These are phyloP conservation scores for Thaumatotibia leucotreta DNA, from an alignment of 1,140 invertebrate genomes.

Conservation along the genomic window DNA sequence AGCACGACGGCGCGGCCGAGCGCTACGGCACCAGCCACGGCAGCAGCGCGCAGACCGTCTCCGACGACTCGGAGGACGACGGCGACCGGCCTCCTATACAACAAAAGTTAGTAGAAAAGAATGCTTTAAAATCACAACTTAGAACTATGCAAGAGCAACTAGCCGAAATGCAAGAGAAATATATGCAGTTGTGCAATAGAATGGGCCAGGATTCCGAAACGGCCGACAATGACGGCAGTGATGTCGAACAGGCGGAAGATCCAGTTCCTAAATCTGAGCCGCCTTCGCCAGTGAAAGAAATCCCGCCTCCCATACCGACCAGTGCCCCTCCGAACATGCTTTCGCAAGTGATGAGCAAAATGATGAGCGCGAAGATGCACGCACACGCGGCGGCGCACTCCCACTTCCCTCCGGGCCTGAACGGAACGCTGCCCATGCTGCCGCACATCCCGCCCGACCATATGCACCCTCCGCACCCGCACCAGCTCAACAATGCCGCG, in stretches of 20 bases:
- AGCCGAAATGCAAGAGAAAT: slow-evolving; percentile 93
- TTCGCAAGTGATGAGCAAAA: slow-evolving; percentile 83
- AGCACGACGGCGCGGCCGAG: slow-evolving; percentile 87
- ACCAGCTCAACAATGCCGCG: slow-evolving; percentile 81
- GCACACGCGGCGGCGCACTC: slow-evolving; percentile 71
- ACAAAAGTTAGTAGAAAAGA: slow-evolving; percentile 90
- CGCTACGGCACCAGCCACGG: slow-evolving; percentile 78
- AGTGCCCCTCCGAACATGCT: slow-evolving; percentile 78
- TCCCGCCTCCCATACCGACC: slow-evolving; percentile 74
- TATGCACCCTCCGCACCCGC: slow-evolving; percentile 77
- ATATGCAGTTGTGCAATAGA: slow-evolving; percentile 89
- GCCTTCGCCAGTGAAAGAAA: slow-evolving; percentile 77
- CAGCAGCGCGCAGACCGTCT: slow-evolving; percentile 74
- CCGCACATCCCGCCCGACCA: slow-evolving; percentile 77
- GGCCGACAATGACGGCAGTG: slow-evolving; percentile 85
- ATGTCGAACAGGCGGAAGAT: slow-evolving; percentile 80
- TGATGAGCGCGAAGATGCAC: slow-evolving; percentile 81
- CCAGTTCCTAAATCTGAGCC: slow-evolving; percentile 77
- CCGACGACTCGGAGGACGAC: slow-evolving; percentile 85
- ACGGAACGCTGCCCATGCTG: slow-evolving; percentile 75
- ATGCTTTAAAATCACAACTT: slow-evolving; percentile 89
- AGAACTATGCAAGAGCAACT: slow-evolving; percentile 92
- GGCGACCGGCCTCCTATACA: slow-evolving; percentile 85
- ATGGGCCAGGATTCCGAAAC: slow-evolving; percentile 88
- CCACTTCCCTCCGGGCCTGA: slow-evolving; percentile 77